Base-by-base conservation (phyloP, 2,888 invertebrate genomes). In the Clunio marinus region DNA sequence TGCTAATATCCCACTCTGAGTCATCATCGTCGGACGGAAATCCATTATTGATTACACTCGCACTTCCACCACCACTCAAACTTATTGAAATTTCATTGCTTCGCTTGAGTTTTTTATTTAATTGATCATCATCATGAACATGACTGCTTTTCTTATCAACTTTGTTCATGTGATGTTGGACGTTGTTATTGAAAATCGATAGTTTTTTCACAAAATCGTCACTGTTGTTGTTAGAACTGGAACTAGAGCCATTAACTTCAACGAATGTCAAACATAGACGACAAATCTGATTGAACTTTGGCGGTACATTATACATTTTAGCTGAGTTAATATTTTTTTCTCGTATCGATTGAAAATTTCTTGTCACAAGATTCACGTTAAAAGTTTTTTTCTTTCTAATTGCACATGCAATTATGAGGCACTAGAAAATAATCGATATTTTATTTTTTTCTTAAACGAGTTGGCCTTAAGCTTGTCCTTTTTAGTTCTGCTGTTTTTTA, bases 201-300 rank as follows among this genome's bases (percentile, higher is more conserved):
- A 78, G 74, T 86, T 84, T 86, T 84, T 80, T 84, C 83, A 82
- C 84, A 83, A 51, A 22, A 24, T 62, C 85, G 84, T 88, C 88
- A 84, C 86, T 82, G 81, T 85, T 85, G 82, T 83, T 80, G 22
- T 32, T 66, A 5, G 51, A 32, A n/a, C n/a, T n/a, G n/a, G n/a
- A n/a, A n/a, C n/a, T n/a, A n/a, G n/a, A n/a, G n/a, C n/a, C n/a
- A n/a, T n/a, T n/a, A n/a, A n/a, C n/a, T 17, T 66, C 66, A n/a
- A 84, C 84, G 81, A 84, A 82, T 82, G 90, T 89, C 86, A 92
- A 88, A 87, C 91, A 92, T 86, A 92, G 88, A 83, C 91, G 90
- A 88, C 91, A 91, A 84, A 92, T 88, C 86, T 89, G 89, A 85
- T 89, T 89, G 84, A 90, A 91, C 86, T 91, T 91, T 85, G 88